These are phyloP conservation scores for Trichonephila inaurata DNA, from an alignment of 1,140 invertebrate species.

Conservation along the genomic window DNA sequence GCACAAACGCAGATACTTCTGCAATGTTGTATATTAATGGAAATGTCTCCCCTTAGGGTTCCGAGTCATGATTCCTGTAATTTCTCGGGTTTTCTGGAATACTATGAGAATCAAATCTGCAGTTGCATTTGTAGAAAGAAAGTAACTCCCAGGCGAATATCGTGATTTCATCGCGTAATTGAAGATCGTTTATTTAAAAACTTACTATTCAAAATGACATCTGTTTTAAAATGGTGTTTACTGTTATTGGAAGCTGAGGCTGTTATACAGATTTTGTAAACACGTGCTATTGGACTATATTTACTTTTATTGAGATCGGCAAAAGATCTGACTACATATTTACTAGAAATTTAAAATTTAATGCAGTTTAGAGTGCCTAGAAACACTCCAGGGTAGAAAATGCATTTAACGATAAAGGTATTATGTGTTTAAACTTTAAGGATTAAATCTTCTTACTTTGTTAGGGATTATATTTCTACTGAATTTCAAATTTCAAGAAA, in stretches of 20 bases:
- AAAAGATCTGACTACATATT: not conserved
- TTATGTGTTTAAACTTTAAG: no score
- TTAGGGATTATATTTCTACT: no score
- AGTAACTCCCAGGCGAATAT: conserved; percentile 1
- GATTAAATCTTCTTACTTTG: no score
- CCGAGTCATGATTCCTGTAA: conserved; percentile 18
- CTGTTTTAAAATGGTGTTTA: not conserved
- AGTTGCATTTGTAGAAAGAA: not conserved
- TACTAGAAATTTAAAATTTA: not conserved
- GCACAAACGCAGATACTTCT: not conserved
- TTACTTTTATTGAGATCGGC: not conserved
- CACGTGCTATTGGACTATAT: not conserved
- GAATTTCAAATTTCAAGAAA: no score
- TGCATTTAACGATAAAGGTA: not conserved
- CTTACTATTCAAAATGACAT: not conserved
- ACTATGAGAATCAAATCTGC: not conserved
- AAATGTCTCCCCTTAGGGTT: conserved; percentile 37
- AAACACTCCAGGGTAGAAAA: not conserved
- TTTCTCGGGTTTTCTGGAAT: conserved; percentile 4
- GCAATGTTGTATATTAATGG: not conserved
- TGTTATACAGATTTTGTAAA: not conserved
- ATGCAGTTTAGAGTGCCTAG: not conserved
- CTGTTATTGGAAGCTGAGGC: no score
- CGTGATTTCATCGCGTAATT: not conserved
- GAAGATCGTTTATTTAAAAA: conserved; percentile 22